Conservation (phyloP, 1,140 invertebrate genomes). For the Neodiprion fabricii region DNA sequence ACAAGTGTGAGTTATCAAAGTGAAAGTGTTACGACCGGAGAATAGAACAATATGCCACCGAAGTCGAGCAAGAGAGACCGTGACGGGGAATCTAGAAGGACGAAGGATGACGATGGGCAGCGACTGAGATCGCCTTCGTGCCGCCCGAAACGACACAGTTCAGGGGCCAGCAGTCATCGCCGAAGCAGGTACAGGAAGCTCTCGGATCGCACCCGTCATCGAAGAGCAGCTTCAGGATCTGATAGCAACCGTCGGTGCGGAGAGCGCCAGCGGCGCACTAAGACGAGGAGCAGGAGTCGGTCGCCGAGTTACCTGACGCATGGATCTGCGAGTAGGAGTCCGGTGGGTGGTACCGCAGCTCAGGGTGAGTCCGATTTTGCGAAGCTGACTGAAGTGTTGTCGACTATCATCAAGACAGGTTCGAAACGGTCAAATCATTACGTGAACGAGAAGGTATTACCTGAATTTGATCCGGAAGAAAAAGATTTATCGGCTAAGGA, state of each 20-base stretch:
- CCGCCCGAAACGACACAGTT: not conserved
- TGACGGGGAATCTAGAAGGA: too few species aligned
- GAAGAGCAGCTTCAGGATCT: too few species aligned
- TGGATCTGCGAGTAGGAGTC: not conserved
- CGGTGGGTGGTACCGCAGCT: not conserved
- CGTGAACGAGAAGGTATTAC: slow-evolving; percentile 17
- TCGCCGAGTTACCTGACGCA: not conserved
- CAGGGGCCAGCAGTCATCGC: not conserved
- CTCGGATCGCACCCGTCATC: not conserved
- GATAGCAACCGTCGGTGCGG: not conserved
- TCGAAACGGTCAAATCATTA: not conserved
- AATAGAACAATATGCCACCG: too few species aligned
- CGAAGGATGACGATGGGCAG: not conserved
- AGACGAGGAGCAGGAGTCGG: slow-evolving; percentile 8
- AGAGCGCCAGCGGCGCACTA: too few species aligned
- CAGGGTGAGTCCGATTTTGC: slow-evolving; percentile 18
- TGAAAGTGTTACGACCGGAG: too few species aligned
- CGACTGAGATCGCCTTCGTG: slow-evolving; percentile 10
- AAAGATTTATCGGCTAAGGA: slow-evolving; percentile 17
- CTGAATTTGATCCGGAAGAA: slow-evolving; percentile 18
- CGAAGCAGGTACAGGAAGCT: not conserved
- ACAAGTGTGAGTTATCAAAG: too few species aligned
- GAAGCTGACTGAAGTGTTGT: not conserved
- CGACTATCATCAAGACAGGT: not conserved
- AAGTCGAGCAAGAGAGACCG: too few species aligned